These are phyloP conservation scores for Carollia perspicillata DNA, from an alignment of 2,113 vertebrate species.

Conservation along the genomic window DNA sequence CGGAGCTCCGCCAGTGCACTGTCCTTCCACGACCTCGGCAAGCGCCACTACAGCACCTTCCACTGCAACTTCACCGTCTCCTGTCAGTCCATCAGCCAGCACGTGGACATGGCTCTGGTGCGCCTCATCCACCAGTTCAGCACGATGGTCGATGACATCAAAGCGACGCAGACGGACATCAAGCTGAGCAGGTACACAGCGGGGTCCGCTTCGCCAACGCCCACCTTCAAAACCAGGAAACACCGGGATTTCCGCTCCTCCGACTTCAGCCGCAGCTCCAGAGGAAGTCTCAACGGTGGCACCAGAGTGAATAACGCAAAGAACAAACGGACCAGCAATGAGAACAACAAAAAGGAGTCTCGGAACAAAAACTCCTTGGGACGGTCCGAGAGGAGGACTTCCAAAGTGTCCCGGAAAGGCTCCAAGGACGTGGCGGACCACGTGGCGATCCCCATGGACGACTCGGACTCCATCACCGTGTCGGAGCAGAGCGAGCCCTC, in stretches of 20 bases:
- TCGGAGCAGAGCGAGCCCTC: slow-evolving; percentile 99
- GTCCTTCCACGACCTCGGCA: slow-evolving; percentile 96
- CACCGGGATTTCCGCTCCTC: slow-evolving; percentile 94
- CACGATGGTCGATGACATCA: slow-evolving; percentile 98
- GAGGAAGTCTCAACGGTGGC: slow-evolving; percentile 93
- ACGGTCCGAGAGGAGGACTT: slow-evolving; percentile 93
- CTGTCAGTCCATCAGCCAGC: slow-evolving; percentile 98
- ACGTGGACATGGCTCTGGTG: slow-evolving; percentile 98
- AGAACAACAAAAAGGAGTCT: slow-evolving; percentile 89
- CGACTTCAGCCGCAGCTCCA: slow-evolving; percentile 96
- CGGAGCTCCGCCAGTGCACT: slow-evolving; percentile 89
- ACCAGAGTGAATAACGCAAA: slow-evolving; percentile 89
- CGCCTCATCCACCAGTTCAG: slow-evolving; percentile 99
- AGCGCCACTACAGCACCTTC: slow-evolving; percentile 94
- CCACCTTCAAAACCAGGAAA: slow-evolving; percentile 95
- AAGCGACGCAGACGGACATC: slow-evolving; percentile 98
- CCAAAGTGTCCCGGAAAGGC: slow-evolving; percentile 95
- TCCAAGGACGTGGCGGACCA: slow-evolving; percentile 98
- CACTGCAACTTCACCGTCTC: slow-evolving; percentile 97
- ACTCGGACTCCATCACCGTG: slow-evolving; percentile 98
- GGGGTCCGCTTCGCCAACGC: slow-evolving; percentile 95
- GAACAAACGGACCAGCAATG: slow-evolving; percentile 86
- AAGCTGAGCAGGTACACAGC: slow-evolving; percentile 98
- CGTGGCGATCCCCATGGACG: slow-evolving; percentile 96
- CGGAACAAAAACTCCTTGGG: slow-evolving; percentile 91